A percentile compares a stretch with the other conserved stretches of the same genome.
Conservation (phyloP, 2,888 invertebrate species). For the Molanna angustata region DNA sequence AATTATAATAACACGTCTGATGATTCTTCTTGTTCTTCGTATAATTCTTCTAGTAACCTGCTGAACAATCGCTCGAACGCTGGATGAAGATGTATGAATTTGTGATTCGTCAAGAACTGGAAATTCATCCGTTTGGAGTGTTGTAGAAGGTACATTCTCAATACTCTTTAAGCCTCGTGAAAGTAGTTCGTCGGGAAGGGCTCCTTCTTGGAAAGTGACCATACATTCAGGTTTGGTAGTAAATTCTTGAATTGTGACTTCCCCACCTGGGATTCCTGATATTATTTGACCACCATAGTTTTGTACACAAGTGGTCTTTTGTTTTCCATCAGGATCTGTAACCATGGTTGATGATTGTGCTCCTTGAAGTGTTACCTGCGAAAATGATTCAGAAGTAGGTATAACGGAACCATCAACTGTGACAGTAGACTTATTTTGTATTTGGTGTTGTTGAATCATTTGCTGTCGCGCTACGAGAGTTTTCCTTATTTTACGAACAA, state of each 20-base stretch:
- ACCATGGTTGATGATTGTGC: conserved; percentile 61
- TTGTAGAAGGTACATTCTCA: conserved; percentile 36
- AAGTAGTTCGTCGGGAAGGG: conserved; percentile 52
- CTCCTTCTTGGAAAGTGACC: conserved; percentile 56
- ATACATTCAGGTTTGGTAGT: conserved; percentile 61
- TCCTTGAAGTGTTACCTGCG: conserved; percentile 66
- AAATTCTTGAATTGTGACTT: conserved; percentile 63
- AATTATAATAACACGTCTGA: conserved; percentile 72
- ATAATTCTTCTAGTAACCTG: conserved; percentile 79
- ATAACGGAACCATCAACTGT: conserved; percentile 55
- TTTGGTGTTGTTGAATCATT: conserved; percentile 59
- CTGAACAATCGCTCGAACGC: conserved; percentile 76
- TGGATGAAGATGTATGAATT: conserved; percentile 63
- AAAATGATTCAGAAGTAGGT: conserved; percentile 62
- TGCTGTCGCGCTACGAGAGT: conserved; percentile 67
- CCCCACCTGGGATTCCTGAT: conserved; percentile 61
- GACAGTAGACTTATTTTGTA: conserved; percentile 55
- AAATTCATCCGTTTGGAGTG: too few species aligned
- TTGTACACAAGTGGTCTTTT: conserved; percentile 61
- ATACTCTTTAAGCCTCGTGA: conserved; percentile 42
- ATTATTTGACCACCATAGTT: conserved; percentile 63
- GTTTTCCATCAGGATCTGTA: conserved; percentile 58
- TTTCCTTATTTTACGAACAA: conserved; percentile 69
- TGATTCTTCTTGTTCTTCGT: conserved; percentile 69
- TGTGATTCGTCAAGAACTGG: conserved; percentile 40